Percentiles rank a stretch among this genome's conserved stretches.
These are phyloP conservation scores for Agrotis clavis DNA, from an alignment of 2,888 invertebrate species.

Conservation along the genomic window DNA sequence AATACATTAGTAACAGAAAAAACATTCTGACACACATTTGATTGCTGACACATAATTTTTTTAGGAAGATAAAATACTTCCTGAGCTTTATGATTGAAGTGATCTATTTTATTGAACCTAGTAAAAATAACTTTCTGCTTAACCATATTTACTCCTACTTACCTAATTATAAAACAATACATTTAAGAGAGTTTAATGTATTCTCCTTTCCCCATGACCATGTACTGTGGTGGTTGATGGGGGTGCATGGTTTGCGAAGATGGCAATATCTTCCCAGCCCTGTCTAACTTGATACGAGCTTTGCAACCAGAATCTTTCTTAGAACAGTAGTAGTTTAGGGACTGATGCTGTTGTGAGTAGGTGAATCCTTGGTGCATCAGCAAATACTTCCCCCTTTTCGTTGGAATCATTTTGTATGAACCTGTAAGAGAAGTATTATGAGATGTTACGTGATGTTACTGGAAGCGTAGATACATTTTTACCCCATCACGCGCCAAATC, in stretches of 20 bases:
- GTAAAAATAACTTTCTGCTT: too few species aligned
- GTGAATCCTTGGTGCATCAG: slow-evolving; percentile 71
- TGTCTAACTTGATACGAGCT: slow-evolving; percentile 70
- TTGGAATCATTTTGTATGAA: slow-evolving; percentile 71
- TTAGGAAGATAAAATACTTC: too few species aligned
- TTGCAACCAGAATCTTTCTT: slow-evolving; percentile 73
- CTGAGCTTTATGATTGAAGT: too few species aligned
- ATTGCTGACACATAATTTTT: too few species aligned
- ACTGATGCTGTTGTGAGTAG: slow-evolving; percentile 65
- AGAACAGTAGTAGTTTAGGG: slow-evolving; percentile 69
- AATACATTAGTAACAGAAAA: too few species aligned
- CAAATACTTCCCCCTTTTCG: slow-evolving; percentile 70
- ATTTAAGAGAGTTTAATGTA: slow-evolving; percentile 59
- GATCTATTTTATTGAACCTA: too few species aligned
- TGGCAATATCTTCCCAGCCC: slow-evolving; percentile 60
- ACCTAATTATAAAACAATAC: background rate
- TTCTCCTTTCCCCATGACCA: slow-evolving; percentile 44
- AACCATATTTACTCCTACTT: too few species aligned
- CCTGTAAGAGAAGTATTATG: slow-evolving; percentile 43
- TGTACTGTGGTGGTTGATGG: slow-evolving; percentile 57
- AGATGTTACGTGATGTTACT: background rate
- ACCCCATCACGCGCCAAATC: too few species aligned
- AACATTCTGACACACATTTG: too few species aligned
- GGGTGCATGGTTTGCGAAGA: slow-evolving; percentile 39
- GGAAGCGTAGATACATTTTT: too few species aligned